Evolutionary conservation across 2,888 invertebrate genomes (phyloP).

Genomic region (Cabera pusaria): DNA sequence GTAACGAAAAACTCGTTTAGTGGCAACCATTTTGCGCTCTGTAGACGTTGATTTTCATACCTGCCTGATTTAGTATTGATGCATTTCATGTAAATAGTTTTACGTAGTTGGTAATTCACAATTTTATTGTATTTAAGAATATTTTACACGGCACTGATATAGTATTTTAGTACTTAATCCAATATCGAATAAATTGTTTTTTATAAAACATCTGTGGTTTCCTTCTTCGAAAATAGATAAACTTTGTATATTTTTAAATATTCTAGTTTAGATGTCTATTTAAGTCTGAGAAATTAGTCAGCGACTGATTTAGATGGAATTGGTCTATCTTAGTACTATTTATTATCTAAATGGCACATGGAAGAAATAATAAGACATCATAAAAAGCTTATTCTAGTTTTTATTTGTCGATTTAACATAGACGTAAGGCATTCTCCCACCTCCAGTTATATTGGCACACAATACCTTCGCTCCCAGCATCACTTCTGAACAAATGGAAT

Average conservation of each 20-base stretch:
- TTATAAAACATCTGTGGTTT: constrained; percentile 38
- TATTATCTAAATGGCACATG: too few relatives aligned
- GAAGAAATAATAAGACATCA: constrained; percentile 47
- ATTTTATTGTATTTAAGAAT: constrained; percentile 36
- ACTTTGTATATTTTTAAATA: too few relatives aligned
- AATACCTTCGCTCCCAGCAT: constrained; percentile 67
- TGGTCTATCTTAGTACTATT: too few relatives aligned
- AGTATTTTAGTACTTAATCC: constrained; percentile 53
- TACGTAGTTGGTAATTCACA: too few relatives aligned
- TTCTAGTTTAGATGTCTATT: too few relatives aligned
- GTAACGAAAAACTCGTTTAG: constrained; percentile 11
- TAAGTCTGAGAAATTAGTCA: too few relatives aligned
- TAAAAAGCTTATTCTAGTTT: constrained; percentile 79
- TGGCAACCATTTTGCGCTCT: constrained; percentile 16
- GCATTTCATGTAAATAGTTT: constrained; percentile 14
- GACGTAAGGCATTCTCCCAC: constrained; percentile 78
- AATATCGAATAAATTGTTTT: constrained; percentile 62
- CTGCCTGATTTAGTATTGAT: constrained; percentile 8
- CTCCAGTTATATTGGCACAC: constrained; percentile 76
- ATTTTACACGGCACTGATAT: constrained; percentile 60
- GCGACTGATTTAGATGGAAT: too few relatives aligned
- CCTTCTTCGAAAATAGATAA: constrained; percentile 3
- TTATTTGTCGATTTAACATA: constrained; percentile 83
- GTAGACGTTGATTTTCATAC: too few relatives aligned
- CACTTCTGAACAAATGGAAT: constrained; percentile 72